A percentile compares a stretch with the other conserved stretches of the same genome.
Conservation (phyloP, 92 coral and sea anemone species). For the Muricea muricata region DNA sequence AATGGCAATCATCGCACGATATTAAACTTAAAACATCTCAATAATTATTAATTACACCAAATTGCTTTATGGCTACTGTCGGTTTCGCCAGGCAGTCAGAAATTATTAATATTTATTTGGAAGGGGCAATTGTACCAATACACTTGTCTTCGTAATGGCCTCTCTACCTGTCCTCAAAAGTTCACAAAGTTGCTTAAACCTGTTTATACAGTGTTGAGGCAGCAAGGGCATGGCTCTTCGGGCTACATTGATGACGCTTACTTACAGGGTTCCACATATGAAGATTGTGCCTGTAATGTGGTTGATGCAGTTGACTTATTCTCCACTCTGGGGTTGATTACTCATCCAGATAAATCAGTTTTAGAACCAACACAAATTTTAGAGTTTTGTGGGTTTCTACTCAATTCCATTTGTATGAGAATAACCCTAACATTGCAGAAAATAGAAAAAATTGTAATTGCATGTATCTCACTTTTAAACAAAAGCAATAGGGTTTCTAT, state of each 20-base stretch:
- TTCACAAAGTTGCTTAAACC: neutral
- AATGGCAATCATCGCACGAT: neutral
- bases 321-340: neutral
- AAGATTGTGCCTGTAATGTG: conserved; percentile 11
- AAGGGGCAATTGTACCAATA: too few relatives aligned
- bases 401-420: neutral
- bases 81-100: too few relatives aligned
- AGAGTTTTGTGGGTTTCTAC: neutral
- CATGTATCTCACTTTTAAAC: neutral
- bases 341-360: conserved; percentile 7
- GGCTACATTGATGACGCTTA: conserved; percentile 3
- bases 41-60: too few relatives aligned
- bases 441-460: neutral
- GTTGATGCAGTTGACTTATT: neutral
- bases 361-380: neutral
- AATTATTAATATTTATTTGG: too few relatives aligned
- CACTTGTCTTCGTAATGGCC: too few relatives aligned
- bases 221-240: neutral
- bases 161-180: neutral
- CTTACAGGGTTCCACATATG: neutral
- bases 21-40: neutral
- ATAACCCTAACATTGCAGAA: neutral
- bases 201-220: neutral
- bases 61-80: too few relatives aligned
- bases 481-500: neutral